Conservation (phyloP, 2,888 invertebrate genomes). For the Cryptocephalus primarius region DNA sequence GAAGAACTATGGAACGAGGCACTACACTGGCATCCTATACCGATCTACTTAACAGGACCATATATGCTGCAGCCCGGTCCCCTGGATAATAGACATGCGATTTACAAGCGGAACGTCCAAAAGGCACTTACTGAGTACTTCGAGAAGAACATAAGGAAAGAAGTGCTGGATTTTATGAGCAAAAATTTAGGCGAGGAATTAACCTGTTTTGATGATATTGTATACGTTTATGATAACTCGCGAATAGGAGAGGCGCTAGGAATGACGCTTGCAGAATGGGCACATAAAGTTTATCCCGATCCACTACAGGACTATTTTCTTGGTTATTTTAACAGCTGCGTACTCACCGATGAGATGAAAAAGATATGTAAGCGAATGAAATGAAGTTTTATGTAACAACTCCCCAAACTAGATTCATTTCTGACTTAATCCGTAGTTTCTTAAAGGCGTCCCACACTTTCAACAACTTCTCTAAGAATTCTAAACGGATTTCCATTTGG, state of each 20-base stretch:
- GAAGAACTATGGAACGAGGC: background rate
- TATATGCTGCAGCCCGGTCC: background rate
- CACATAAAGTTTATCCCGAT: background rate
- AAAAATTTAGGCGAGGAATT: background rate
- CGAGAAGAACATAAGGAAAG: background rate
- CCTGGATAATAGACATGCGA: background rate
- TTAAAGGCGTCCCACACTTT: too few relatives aligned
- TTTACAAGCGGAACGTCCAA: background rate
- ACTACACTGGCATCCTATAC: background rate
- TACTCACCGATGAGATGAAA: too few relatives aligned
- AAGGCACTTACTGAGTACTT: background rate
- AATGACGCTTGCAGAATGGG: background rate
- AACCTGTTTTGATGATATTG: background rate
- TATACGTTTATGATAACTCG: background rate
- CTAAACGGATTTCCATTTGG: too few relatives aligned
- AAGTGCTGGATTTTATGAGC: background rate
- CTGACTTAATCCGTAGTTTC: too few relatives aligned
- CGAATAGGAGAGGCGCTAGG: background rate
- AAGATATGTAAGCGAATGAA: too few relatives aligned
- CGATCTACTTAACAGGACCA: background rate
- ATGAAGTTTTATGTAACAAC: too few relatives aligned
- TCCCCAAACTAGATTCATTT: too few relatives aligned
- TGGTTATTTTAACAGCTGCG: too few relatives aligned
- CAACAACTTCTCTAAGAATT: too few relatives aligned
- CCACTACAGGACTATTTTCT: background rate